Evolutionary conservation across 2,888 invertebrate genomes (phyloP).

Genomic region (Galeopsomyia nigrocyanea): DNA sequence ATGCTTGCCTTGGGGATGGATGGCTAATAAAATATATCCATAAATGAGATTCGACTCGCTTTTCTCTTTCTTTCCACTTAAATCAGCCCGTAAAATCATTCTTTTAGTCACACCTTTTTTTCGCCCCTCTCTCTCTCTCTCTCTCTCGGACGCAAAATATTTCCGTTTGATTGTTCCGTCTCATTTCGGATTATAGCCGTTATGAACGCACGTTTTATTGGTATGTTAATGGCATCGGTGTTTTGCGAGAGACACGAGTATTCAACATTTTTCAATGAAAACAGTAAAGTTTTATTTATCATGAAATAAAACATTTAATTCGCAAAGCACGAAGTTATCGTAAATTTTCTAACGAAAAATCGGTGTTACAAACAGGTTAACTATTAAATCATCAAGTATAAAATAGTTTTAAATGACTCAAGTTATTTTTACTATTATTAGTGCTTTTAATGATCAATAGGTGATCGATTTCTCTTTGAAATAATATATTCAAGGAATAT

Average conservation of each 20-base stretch:
- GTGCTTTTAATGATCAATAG: too few species aligned
- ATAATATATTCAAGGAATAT: too few species aligned
- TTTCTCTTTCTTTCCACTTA: conserved; percentile 1
- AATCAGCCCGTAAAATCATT: conserved; percentile 18
- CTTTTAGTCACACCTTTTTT: background rate
- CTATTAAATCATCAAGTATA: too few species aligned
- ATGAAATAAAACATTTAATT: too few species aligned
- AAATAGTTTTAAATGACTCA: too few species aligned
- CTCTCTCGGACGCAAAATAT: background rate
- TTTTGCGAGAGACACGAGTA: background rate
- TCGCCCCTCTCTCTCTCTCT: background rate
- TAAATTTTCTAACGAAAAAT: too few species aligned
- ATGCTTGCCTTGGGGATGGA: conserved; percentile 11
- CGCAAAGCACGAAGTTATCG: too few species aligned
- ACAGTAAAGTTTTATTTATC: conserved; percentile 20
- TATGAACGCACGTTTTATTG: conserved; percentile 34
- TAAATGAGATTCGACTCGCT: background rate
- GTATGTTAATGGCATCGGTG: conserved; percentile 15
- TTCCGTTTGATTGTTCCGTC: background rate
- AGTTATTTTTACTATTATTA: too few species aligned
- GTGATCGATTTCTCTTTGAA: too few species aligned
- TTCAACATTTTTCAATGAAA: background rate
- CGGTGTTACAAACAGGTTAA: too few species aligned
- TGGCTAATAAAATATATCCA: conserved; percentile 28
- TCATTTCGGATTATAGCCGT: conserved; percentile 14